Conservation (phyloP, 2,888 invertebrate genomes). For the Prenolepis imparis region DNA sequence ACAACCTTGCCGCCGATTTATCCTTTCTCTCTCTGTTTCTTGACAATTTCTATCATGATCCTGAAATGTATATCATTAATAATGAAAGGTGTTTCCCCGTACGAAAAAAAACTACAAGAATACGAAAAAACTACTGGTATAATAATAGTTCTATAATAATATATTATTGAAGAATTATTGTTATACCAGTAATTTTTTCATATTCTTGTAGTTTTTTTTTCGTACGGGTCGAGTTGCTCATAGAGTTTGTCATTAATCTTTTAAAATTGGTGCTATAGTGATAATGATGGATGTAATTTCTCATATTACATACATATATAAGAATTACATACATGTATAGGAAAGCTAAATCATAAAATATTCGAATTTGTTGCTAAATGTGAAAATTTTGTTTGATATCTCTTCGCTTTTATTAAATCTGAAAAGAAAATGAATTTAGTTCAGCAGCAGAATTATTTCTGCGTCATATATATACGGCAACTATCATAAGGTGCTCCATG, state of each 20-base stretch:
- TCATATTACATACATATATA: neutral
- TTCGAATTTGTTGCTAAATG: neutral
- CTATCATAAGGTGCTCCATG: neutral
- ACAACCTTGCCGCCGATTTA: constrained; percentile 64
- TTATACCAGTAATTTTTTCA: no score
- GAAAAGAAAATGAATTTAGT: neutral
- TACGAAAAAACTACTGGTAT: no score
- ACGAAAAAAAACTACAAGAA: no score
- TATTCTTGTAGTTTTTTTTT: no score
- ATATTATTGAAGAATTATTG: no score
- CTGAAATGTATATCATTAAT: constrained; percentile 3
- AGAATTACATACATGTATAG: neutral
- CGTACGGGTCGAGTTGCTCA: no score
- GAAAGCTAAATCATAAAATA: neutral
- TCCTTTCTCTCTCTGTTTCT: constrained; percentile 22
- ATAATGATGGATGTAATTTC: neutral
- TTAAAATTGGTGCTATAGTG: neutral
- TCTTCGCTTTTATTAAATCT: neutral
- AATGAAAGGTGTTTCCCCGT: neutral
- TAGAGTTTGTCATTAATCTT: neutral
- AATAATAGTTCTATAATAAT: no score
- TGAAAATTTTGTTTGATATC: constrained; percentile 1
- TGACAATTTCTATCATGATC: constrained; percentile 7
- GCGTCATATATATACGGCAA: neutral
- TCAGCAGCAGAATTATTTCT: neutral